Evolutionary conservation across 2,888 invertebrate species (phyloP).

Genomic region (Cosmia trapezina): DNA sequence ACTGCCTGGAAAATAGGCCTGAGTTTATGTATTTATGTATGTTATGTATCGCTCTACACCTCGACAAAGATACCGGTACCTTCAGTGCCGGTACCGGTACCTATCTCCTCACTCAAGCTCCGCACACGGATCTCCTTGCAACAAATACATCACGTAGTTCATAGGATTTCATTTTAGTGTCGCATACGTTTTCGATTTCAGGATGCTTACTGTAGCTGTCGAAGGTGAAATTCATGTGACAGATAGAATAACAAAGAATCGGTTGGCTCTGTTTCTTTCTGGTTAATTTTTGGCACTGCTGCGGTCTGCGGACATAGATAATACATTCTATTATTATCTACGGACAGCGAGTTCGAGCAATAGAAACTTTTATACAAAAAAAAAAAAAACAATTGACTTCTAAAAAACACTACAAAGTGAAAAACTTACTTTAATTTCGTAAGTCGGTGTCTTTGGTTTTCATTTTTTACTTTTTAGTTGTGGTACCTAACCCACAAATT

Average conservation of each 20-base stretch:
- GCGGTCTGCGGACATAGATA: background rate
- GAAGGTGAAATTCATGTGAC: slow-evolving; percentile 29
- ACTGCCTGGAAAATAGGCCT: too few species aligned
- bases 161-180: slow-evolving; percentile 44
- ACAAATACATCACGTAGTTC: slow-evolving; percentile 46
- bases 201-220: slow-evolving; percentile 19
- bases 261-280: background rate
- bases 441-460: too few species aligned
- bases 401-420: too few species aligned
- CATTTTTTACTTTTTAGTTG: too few species aligned
- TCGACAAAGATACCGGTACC: background rate
- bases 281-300: background rate
- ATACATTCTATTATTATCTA: too few species aligned
- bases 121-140: slow-evolving; percentile 10
- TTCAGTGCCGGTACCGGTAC: too few species aligned
- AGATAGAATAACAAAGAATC: slow-evolving; percentile 6
- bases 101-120: slow-evolving; percentile 13
- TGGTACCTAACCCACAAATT: too few species aligned
- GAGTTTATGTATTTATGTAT: too few species aligned
- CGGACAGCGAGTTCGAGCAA: background rate
- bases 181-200: slow-evolving; percentile 40
- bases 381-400: too few species aligned
- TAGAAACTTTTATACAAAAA: too few species aligned
- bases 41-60: background rate
- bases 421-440: too few species aligned